phyloP scores from a whole-genome alignment of 2,113 vertebrate species.

The Pagrus major region DNA sequence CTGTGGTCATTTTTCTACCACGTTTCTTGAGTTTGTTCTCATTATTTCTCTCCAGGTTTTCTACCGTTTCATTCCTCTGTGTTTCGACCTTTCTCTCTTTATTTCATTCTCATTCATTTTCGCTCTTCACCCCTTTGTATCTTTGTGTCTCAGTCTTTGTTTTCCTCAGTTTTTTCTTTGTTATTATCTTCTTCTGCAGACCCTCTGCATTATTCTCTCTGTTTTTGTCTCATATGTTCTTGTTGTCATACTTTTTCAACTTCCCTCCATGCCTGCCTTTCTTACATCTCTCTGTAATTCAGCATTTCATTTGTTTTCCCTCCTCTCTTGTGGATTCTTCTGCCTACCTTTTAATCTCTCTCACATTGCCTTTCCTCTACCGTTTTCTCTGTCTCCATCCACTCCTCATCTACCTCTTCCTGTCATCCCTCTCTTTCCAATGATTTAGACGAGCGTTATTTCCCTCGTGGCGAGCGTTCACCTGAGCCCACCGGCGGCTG shows the following conservation, averaged over 20 bases:
- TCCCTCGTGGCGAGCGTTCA: constrained; percentile 38
- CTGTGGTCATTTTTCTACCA: not conserved
- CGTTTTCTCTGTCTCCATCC: not conserved
- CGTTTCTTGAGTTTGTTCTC: not conserved
- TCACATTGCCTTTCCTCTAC: not conserved
- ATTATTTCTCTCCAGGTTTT: constrained; percentile 1
- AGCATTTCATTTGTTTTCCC: not conserved
- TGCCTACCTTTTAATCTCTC: not conserved
- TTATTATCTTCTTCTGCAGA: not conserved
- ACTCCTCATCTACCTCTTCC: constrained; percentile 1
- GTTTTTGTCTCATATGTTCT: not conserved
- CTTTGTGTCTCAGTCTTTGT: not conserved
- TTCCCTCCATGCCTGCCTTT: not conserved
- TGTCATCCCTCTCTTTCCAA: constrained; percentile 37
- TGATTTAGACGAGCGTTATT: constrained; percentile 59
- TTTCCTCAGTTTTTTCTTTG: not conserved
- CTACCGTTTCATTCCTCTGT: not conserved
- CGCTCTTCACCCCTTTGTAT: not conserved
- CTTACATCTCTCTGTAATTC: not conserved
- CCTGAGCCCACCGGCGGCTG: constrained; percentile 37
- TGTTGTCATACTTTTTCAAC: not conserved
- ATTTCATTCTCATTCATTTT: not conserved
- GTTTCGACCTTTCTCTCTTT: not conserved
- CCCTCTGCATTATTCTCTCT: constrained; percentile 3
- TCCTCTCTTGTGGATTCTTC: constrained; percentile 4